Evolutionary conservation across 1,140 invertebrate genomes (phyloP).

Genomic region (Panonychus citri): DNA sequence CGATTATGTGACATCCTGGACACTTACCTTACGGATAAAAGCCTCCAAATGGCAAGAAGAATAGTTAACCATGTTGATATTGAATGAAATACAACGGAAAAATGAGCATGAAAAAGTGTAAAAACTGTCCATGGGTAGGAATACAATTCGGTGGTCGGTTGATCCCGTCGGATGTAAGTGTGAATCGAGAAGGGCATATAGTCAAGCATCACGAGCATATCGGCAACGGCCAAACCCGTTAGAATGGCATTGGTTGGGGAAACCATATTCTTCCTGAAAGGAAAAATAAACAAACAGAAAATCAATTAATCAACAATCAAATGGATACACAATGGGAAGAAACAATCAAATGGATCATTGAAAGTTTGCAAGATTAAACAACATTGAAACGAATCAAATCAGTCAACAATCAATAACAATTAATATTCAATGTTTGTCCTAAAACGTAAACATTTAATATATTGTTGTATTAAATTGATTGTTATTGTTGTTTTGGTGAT

Average conservation of each 20-base stretch:
- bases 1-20: no score
- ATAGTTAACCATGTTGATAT: constrained; percentile 79
- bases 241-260: constrained; percentile 62
- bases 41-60: constrained; percentile 72
- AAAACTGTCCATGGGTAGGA: constrained; percentile 52
- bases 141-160: constrained; percentile 17
- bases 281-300: background rate
- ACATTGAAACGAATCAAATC: no score
- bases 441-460: no score
- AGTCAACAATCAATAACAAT: no score
- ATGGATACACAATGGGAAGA: no score
- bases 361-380: no score
- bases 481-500: no score
- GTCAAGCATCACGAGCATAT: constrained; percentile 63
- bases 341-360: no score
- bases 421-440: no score
- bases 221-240: constrained; percentile 53
- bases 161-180: constrained; percentile 30
- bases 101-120: constrained; percentile 33
- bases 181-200: constrained; percentile 60
- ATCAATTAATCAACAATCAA: background rate
- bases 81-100: constrained; percentile 56
- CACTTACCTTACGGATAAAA: constrained; percentile 41
- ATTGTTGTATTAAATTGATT: no score
- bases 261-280: constrained; percentile 38